A percentile compares a stretch with the other conserved stretches of the same genome.
These are phyloP conservation scores for Gonocerus acuteangulatus DNA, from an alignment of 2,888 invertebrate genomes.

Conservation along the genomic window DNA sequence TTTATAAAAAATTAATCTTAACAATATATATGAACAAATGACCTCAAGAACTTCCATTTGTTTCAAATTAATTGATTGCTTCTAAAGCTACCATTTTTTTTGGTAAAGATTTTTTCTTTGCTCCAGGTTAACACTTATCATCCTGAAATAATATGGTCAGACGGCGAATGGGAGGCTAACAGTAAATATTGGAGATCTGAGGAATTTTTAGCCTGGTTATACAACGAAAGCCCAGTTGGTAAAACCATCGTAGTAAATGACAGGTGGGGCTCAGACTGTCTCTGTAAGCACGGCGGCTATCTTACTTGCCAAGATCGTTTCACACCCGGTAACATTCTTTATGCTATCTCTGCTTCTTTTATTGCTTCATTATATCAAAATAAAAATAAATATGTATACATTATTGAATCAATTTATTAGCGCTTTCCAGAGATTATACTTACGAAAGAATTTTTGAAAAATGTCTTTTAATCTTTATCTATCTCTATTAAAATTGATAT, in stretches of 20 bases:
- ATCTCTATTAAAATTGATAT: too few species aligned
- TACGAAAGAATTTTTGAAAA: too few species aligned
- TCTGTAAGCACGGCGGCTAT: conserved; percentile 83
- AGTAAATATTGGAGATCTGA: conserved; percentile 77
- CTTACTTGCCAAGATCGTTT: conserved; percentile 77
- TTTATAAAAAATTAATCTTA: too few species aligned
- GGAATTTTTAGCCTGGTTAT: conserved; percentile 85
- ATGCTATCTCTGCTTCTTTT: too few species aligned
- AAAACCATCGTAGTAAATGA: conserved; percentile 87
- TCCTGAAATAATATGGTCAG: conserved; percentile 81
- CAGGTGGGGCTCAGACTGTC: conserved; percentile 75
- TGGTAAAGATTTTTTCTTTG: not conserved
- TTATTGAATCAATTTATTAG: too few species aligned
- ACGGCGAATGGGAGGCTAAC: conserved; percentile 88
- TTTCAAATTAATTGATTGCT: not conserved
- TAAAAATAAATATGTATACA: too few species aligned
- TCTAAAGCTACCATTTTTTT: not conserved
- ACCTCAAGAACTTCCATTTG: too few species aligned
- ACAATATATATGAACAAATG: too few species aligned
- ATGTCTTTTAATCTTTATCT: too few species aligned
- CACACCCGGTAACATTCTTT: conserved; percentile 56
- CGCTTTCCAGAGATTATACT: too few species aligned
- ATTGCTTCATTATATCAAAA: too few species aligned
- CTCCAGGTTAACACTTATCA: conserved; percentile 45
- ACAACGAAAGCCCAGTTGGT: conserved; percentile 83